Evolutionary conservation across 2,888 invertebrate genomes (phyloP).

Genomic region (Mesorhabditis belari): DNA sequence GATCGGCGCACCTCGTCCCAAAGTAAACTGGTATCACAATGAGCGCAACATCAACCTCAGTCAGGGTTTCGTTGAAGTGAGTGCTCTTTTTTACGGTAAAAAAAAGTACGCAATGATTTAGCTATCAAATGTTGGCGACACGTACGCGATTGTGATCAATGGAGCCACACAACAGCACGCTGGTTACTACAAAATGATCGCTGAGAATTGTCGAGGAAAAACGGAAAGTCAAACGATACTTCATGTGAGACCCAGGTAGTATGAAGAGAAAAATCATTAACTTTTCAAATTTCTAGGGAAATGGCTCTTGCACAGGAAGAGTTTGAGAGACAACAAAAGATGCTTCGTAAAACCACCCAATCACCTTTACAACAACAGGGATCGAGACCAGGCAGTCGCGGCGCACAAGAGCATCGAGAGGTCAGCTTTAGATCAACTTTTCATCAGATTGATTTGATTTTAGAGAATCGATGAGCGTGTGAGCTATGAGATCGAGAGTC

Average conservation of each 20-base stretch:
- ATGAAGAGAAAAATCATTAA: constrained; percentile 10
- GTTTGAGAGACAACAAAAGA: not conserved
- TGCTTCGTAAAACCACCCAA: constrained; percentile 6
- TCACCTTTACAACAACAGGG: constrained; percentile 11
- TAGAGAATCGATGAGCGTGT: constrained; percentile 36
- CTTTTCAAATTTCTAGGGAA: not conserved
- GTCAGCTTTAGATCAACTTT: too few species aligned
- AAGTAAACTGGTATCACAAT: constrained; percentile 55
- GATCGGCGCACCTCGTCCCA: constrained; percentile 55
- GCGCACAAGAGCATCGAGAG: not conserved
- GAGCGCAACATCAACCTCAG: constrained; percentile 46
- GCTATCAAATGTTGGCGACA: constrained; percentile 50
- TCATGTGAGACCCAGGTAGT: constrained; percentile 38
- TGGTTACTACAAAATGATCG: constrained; percentile 44
- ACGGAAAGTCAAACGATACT: constrained; percentile 42
- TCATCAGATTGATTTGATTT: too few species aligned
- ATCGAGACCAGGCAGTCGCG: not conserved
- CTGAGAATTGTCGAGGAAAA: constrained; percentile 31
- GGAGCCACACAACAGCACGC: constrained; percentile 45
- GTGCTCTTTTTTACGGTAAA: too few species aligned
- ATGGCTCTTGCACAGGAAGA: not conserved
- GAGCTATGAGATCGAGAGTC: constrained; percentile 32
- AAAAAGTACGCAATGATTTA: not conserved
- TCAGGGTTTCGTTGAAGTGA: constrained; percentile 27
- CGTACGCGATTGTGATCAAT: constrained; percentile 55